Conservation (phyloP, 2,797 vertebrate genomes). For the Astyanax mexicanus region DNA sequence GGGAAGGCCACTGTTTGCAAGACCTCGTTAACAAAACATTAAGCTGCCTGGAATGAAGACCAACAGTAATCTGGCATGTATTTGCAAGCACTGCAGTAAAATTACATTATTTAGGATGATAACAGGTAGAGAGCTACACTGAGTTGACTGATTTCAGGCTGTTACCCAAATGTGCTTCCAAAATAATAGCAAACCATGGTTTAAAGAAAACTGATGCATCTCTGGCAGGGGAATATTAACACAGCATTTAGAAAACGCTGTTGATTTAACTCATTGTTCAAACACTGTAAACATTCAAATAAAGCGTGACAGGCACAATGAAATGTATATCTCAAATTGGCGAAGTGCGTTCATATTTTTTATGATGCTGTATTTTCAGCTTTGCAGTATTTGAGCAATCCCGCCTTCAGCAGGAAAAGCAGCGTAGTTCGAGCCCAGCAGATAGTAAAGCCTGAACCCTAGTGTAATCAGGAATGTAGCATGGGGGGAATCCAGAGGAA, state of each 20-base stretch:
- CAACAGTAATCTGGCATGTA: too few species aligned
- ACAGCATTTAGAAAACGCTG: not conserved
- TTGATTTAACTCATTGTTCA: not conserved
- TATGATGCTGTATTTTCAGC: not conserved
- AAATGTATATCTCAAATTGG: not conserved
- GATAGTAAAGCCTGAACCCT: conserved; percentile 31
- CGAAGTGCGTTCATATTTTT: not conserved
- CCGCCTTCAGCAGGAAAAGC: not conserved
- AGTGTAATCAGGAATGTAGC: conserved; percentile 35
- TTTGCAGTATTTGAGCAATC: not conserved
- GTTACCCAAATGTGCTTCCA: not conserved
- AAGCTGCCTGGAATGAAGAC: too few species aligned
- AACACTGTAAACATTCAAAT: not conserved
- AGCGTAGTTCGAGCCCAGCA: not conserved
- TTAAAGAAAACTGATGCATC: not conserved
- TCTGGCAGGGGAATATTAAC: not conserved
- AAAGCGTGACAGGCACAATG: not conserved
- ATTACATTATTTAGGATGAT: conserved; percentile 31
- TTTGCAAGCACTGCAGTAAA: too few species aligned
- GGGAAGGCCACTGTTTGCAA: too few species aligned
- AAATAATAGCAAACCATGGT: not conserved
- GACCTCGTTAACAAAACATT: too few species aligned
- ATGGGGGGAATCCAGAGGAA: not conserved
- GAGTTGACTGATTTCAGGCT: conserved; percentile 14
- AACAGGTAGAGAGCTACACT: not conserved